These are phyloP conservation scores for Diachasma alloeum DNA, from an alignment of 1,140 invertebrate species.

Conservation along the genomic window DNA sequence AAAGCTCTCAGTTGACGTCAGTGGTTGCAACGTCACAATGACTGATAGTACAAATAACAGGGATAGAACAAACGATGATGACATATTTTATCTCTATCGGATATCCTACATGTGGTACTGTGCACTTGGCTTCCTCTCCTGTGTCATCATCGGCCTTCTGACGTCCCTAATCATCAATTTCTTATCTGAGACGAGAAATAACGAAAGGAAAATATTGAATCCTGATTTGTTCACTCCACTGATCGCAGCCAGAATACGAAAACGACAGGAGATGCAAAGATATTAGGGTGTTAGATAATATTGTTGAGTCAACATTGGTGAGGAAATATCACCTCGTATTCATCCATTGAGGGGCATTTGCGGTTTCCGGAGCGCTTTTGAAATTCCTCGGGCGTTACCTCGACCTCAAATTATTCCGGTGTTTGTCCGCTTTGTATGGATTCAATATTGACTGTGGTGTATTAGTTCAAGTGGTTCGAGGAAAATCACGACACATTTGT, in stretches of 20 bases:
- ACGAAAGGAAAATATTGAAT: slow-evolving; percentile 53
- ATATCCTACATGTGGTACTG: slow-evolving; percentile 76
- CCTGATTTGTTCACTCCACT: slow-evolving; percentile 72
- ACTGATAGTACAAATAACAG: background rate
- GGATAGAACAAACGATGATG: slow-evolving; percentile 11
- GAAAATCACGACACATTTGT: background rate
- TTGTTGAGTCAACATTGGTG: background rate
- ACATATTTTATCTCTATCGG: slow-evolving; percentile 64
- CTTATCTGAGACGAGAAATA: slow-evolving; percentile 44
- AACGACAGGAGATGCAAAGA: background rate
- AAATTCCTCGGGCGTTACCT: background rate
- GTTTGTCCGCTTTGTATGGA: background rate
- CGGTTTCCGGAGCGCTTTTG: background rate
- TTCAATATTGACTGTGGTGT: background rate
- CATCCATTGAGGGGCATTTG: background rate
- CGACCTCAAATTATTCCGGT: background rate
- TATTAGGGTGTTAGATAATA: background rate
- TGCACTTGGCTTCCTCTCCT: slow-evolving; percentile 73
- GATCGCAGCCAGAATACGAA: slow-evolving; percentile 25
- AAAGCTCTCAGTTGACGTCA: slow-evolving; percentile 67
- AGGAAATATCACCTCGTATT: background rate
- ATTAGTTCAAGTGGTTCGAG: background rate
- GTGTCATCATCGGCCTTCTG: slow-evolving; percentile 71
- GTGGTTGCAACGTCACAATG: slow-evolving; percentile 61
- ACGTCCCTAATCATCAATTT: slow-evolving; percentile 63